Percentiles rank a stretch among this genome's conserved stretches.
Conservation (phyloP, 1,140 invertebrate genomes). For the Asbolus verrucosus region DNA sequence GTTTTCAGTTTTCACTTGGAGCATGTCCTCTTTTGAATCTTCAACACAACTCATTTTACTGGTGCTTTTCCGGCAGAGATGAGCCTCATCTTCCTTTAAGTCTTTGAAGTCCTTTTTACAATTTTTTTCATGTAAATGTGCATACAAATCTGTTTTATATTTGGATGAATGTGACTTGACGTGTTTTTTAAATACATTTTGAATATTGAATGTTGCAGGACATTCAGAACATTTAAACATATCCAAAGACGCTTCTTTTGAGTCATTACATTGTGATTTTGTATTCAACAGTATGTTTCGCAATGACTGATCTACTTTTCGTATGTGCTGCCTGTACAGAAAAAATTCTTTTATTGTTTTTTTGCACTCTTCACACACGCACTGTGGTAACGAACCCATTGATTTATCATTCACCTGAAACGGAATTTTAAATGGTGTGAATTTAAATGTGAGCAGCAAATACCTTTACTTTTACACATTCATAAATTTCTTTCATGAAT, state of each 20-base stretch:
- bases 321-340: constrained; percentile 34
- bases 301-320: constrained; percentile 34
- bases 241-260: constrained; percentile 20
- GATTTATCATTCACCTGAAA: constrained; percentile 48
- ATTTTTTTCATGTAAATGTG: constrained; percentile 17
- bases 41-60: too few relatives aligned
- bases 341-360: constrained; percentile 35
- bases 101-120: constrained; percentile 40
- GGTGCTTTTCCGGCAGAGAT: too few relatives aligned
- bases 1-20: too few relatives aligned
- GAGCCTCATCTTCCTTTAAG: too few relatives aligned
- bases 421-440: neutral
- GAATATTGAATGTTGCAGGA: constrained; percentile 4
- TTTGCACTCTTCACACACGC: constrained; percentile 46
- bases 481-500: constrained; percentile 23
- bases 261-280: constrained; percentile 5
- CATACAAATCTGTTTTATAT: constrained; percentile 36
- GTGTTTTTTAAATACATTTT: constrained; percentile 22
- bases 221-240: constrained; percentile 10
- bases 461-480: constrained; percentile 27
- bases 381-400: constrained; percentile 30
- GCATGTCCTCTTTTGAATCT: too few relatives aligned
- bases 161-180: constrained; percentile 14
- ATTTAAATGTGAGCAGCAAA: neutral
- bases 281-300: neutral